Conservation (phyloP, 2,797 vertebrate genomes). For the Martes flavigula region DNA sequence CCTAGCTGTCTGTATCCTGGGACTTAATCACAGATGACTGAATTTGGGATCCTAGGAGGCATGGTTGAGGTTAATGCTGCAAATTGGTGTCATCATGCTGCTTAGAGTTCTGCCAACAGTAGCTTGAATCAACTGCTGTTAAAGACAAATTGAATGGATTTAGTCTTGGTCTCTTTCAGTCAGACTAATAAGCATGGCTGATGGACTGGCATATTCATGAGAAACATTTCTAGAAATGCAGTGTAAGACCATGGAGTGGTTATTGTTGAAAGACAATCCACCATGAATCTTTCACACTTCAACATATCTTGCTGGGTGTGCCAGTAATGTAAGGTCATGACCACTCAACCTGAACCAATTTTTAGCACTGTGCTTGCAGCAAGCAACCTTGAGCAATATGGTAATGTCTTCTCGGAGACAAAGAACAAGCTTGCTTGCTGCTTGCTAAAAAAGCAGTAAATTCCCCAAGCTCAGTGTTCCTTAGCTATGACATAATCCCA, state of each 20-base stretch:
- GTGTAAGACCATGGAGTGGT: not conserved
- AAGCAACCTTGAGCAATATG: not conserved
- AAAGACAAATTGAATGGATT: not conserved
- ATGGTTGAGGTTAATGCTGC: not conserved
- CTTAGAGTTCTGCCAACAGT: not conserved
- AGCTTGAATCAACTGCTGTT: not conserved
- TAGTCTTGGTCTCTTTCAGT: not conserved
- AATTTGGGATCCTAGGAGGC: not conserved
- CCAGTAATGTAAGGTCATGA: not conserved
- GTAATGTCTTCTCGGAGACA: not conserved
- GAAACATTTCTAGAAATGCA: not conserved
- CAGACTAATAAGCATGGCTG: not conserved
- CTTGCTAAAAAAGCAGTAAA: not conserved
- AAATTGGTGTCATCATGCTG: not conserved
- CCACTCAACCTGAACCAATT: not conserved
- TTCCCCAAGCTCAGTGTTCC: not conserved
- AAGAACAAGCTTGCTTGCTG: not conserved
- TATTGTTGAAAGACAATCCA: not conserved
- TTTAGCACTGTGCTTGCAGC: not conserved
- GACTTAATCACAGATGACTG: not conserved
- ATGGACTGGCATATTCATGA: not conserved
- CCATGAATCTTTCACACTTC: accelerated
- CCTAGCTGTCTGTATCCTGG: not conserved
- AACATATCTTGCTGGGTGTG: not conserved
- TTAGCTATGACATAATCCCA: not conserved